Conservation (phyloP, 2,113 vertebrate genomes). For the Mixornis gularis region DNA sequence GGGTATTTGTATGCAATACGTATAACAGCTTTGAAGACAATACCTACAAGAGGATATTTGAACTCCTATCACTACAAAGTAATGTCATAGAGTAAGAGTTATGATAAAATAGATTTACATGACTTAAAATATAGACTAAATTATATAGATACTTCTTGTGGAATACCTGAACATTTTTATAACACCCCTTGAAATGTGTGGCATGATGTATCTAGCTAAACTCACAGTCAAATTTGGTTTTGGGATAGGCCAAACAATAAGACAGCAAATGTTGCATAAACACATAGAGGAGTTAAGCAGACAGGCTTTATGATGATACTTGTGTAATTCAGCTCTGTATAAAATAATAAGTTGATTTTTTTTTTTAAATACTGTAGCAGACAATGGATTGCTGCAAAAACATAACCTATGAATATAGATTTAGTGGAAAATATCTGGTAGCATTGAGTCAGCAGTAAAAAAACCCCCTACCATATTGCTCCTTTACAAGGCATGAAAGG, state of each 20-base stretch:
- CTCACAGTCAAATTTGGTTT: background rate
- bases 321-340: background rate
- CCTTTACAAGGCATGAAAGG: slow-evolving; percentile 17
- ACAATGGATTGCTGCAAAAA: background rate
- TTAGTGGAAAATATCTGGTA: background rate
- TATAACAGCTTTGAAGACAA: slow-evolving; percentile 19
- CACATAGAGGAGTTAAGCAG: background rate
- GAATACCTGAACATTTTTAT: background rate
- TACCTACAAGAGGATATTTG: background rate
- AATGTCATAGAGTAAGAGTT: background rate
- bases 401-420: background rate
- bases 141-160: background rate
- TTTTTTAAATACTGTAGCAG: background rate
- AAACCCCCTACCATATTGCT: background rate
- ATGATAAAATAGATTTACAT: background rate
- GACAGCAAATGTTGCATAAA: background rate
- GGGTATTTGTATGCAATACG: background rate
- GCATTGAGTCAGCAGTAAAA: background rate
- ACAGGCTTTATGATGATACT: background rate
- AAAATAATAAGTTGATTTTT: background rate
- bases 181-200: background rate
- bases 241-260: background rate
- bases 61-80: background rate
- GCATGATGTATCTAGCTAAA: background rate
- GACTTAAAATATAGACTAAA: background rate